These are phyloP conservation scores for Stichopus chloronotus DNA, from an alignment of 35 echinoderm and acorn worm genomes.

Conservation along the genomic window DNA sequence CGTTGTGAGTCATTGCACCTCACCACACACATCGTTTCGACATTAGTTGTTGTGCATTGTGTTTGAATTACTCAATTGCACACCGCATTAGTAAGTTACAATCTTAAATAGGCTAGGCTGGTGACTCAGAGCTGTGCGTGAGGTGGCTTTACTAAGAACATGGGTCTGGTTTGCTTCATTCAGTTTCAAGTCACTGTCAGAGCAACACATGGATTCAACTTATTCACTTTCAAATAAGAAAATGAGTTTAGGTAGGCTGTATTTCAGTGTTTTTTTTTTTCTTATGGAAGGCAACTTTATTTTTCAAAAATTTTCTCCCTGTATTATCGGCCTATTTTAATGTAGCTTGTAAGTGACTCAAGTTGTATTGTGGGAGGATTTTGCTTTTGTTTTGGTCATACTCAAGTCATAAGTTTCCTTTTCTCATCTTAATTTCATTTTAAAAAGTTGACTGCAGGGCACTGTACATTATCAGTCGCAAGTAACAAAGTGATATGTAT, in stretches of 20 bases:
- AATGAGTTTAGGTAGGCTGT: constrained; percentile 46
- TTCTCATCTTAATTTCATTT: too few relatives aligned
- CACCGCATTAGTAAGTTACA: not conserved
- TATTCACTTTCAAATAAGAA: constrained; percentile 12
- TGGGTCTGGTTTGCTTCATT: not conserved
- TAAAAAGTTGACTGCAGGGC: too few relatives aligned
- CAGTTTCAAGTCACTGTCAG: not conserved
- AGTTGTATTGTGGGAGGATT: too few relatives aligned
- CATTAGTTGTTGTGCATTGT: not conserved
- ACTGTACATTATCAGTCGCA: too few relatives aligned
- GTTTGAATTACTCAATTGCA: not conserved
- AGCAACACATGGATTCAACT: constrained; percentile 13
- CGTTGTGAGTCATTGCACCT: constrained; percentile 23
- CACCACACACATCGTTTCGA: constrained; percentile 28
- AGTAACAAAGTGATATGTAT: too few relatives aligned
- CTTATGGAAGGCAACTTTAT: not conserved
- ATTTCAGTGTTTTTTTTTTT: too few relatives aligned
- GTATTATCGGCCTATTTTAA: too few relatives aligned
- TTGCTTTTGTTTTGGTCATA: too few relatives aligned
- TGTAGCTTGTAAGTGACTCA: too few relatives aligned
- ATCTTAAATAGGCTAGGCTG: not conserved
- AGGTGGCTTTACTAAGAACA: not conserved
- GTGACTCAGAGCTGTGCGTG: not conserved
- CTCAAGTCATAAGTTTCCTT: too few relatives aligned
- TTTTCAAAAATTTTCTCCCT: not conserved